phyloP scores from a whole-genome alignment of 2,797 vertebrate species.

The Parauchenoglanis punctatus region DNA sequence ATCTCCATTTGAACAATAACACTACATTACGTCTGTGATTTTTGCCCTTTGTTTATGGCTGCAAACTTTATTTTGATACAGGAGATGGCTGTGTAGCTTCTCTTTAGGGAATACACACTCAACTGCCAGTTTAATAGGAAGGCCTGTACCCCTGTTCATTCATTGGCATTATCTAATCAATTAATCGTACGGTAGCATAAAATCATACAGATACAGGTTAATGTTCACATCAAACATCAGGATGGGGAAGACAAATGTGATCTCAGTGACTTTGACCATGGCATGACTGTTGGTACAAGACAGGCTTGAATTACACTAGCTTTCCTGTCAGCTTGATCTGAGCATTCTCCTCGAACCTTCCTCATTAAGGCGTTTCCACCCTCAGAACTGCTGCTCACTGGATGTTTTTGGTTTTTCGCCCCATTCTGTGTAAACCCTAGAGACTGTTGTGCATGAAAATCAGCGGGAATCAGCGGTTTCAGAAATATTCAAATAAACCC shows the following conservation, averaged over 20 bases:
- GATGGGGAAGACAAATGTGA: background rate
- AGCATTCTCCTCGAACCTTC: background rate
- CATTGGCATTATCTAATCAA: background rate
- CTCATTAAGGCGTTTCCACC: background rate
- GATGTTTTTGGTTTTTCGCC: background rate
- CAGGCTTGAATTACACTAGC: background rate
- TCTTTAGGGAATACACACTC: background rate
- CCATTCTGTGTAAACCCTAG: background rate
- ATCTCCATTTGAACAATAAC: background rate
- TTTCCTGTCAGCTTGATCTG: background rate
- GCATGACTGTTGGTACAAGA: background rate
- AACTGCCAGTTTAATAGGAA: background rate
- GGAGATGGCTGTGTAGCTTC: background rate
- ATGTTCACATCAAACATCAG: background rate
- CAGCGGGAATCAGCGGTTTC: background rate
- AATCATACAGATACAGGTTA: background rate
- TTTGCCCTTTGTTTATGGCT: background rate
- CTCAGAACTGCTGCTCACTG: background rate
- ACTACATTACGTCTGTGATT: background rate
- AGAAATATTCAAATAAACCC: background rate
- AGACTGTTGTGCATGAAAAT: background rate
- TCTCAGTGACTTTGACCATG: background rate
- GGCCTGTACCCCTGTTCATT: background rate
- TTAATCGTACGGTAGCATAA: background rate
- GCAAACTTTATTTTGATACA: background rate